Conservation (phyloP, 2,888 invertebrate species). For the Iphiclides podalirius region DNA sequence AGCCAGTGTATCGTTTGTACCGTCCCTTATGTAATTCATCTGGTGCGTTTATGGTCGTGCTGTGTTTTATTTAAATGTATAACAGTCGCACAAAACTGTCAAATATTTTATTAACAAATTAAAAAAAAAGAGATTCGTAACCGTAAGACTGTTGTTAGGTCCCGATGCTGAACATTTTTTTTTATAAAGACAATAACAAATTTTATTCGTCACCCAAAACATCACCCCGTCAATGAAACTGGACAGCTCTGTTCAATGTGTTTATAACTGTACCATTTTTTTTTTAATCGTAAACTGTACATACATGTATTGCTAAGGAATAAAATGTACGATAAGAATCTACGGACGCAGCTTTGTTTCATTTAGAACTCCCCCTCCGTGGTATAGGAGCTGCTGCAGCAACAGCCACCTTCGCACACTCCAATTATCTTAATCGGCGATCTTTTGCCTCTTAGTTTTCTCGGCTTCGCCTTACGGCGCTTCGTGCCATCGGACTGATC, state of each 20-base stretch:
- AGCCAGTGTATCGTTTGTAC: neutral
- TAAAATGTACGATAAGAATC: conserved; percentile 76
- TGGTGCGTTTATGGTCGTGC: too few relatives aligned
- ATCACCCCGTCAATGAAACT: conserved; percentile 45
- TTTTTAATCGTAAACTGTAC: conserved; percentile 53
- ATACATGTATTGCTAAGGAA: conserved; percentile 69
- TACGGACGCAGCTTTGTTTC: conserved; percentile 63
- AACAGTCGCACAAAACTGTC: too few relatives aligned
- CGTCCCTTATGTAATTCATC: neutral
- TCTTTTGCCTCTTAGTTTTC: conserved; percentile 14
- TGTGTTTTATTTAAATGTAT: too few relatives aligned
- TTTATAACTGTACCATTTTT: conserved; percentile 69
- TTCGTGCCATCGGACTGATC: conserved; percentile 3
- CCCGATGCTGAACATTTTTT: too few relatives aligned
- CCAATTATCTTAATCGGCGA: conserved; percentile 21
- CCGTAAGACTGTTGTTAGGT: too few relatives aligned
- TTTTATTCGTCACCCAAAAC: too few relatives aligned
- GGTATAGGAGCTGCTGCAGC: conserved; percentile 27
- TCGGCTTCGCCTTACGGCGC: conserved; percentile 11
- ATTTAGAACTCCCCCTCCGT: conserved; percentile 31
- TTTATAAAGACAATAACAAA: too few relatives aligned
- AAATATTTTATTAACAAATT: too few relatives aligned
- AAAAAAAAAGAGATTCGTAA: too few relatives aligned
- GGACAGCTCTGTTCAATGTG: conserved; percentile 70
- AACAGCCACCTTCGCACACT: conserved; percentile 23